phyloP scores from a whole-genome alignment of 1,140 invertebrate species.

The Probaryconus sp. region DNA sequence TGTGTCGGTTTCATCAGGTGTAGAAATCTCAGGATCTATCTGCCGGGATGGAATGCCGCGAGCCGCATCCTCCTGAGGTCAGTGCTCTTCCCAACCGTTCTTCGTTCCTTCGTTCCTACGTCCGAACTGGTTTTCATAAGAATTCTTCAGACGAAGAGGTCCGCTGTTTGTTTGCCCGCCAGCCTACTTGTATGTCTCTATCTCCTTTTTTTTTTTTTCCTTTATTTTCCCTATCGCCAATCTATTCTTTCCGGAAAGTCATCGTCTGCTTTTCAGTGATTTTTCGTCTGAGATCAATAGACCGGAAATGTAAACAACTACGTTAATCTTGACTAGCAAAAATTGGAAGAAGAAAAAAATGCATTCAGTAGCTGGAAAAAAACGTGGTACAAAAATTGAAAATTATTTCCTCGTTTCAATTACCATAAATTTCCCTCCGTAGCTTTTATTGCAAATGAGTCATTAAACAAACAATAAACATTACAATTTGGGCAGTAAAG shows the following conservation, averaged over 20 bases:
- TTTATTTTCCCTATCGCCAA: no score
- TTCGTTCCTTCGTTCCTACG: conserved; percentile 38
- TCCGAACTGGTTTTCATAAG: conserved; percentile 55
- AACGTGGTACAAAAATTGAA: conserved; percentile 9
- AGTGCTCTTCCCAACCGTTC: conserved; percentile 50
- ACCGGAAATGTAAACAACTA: no score
- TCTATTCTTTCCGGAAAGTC: conserved; percentile 27
- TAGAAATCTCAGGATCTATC: conserved; percentile 57
- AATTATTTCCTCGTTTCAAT: conserved; percentile 7
- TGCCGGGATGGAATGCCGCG: conserved; percentile 43
- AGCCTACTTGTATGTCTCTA: conserved; percentile 38
- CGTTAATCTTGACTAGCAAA: no score
- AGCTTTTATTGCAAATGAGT: conserved; percentile 2
- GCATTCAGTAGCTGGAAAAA: no score
- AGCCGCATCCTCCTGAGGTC: conserved; percentile 55
- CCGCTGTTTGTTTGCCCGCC: conserved; percentile 33
- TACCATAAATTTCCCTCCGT: not conserved
- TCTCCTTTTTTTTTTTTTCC: no score
- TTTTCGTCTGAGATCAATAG: no score
- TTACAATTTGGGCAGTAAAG: conserved; percentile 28
- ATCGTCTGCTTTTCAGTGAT: no score
- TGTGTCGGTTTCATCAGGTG: conserved; percentile 45
- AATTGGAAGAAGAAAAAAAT: no score
- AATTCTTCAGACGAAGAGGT: conserved; percentile 38
- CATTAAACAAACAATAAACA: conserved; percentile 29